Evolutionary conservation across 2,888 invertebrate species (phyloP), one percentile per base, ranked within the genome.

Genomic region (Dexiosoma caninum): DNA sequence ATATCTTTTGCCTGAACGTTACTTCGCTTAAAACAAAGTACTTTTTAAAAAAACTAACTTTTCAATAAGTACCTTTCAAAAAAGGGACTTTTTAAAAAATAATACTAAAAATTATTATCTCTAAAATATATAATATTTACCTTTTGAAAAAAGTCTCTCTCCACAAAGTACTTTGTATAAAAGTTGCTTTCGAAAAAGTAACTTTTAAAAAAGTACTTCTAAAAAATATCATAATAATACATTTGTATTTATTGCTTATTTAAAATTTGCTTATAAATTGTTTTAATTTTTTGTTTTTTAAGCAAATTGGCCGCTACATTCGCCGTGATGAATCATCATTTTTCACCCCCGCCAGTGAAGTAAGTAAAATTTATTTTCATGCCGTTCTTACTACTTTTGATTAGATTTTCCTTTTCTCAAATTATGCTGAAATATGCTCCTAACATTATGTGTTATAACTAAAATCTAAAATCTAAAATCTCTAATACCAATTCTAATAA

Each of bases 231-330:
- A n/a, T n/a, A n/a, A n/a, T n/a, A n/a, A n/a, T n/a, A n/a, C n/a
- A n/a, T n/a, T n/a, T n/a, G n/a, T n/a, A n/a, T n/a, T n/a, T n/a
- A n/a, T n/a, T n/a, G n/a, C n/a, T n/a, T n/a, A n/a, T n/a, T n/a
- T n/a, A n/a, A n/a, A n/a, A n/a, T n/a, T n/a, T n/a, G n/a, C n/a
- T n/a, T n/a, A n/a, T n/a, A 40, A 40, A n/a, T n/a, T n/a, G n/a
- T n/a, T n/a, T n/a, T n/a, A n/a, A 9, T 21, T 44, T 37, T 12
- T 19, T n/a, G 76, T 70, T n/a, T 30, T 86, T 86, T 0, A 72
- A 90, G 89, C 86, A 88, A 88, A 87, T 87, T 77, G 89, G 87
- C 4, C 85, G 86, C 27, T 89, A 89, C 35, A 85, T 88, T 70
- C 85, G 86, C 14, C 85, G 86, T 0, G 90, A 89, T 77, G 89